Percentiles rank a stretch among this genome's conserved stretches.
phyloP scores from a whole-genome alignment of 1,140 invertebrate species.

The Medauroidea extradentata region DNA sequence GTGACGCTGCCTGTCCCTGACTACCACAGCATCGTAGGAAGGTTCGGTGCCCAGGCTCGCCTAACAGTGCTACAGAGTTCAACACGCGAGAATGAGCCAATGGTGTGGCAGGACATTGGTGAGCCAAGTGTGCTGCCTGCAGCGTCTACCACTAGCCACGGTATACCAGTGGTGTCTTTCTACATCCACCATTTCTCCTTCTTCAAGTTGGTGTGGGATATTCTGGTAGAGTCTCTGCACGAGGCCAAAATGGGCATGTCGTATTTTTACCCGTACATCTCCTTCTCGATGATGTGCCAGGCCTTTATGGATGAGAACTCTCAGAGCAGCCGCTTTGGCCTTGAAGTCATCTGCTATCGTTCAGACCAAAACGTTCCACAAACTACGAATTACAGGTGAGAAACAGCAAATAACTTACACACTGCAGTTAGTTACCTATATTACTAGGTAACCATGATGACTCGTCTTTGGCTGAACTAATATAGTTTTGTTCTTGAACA shows the following conservation, averaged over 20 bases:
- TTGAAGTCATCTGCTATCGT: conserved; percentile 35
- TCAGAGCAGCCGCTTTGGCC: conserved; percentile 29
- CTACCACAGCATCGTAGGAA: conserved; percentile 20
- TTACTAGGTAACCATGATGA: too few species aligned
- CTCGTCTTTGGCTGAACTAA: too few species aligned
- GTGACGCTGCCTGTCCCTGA: conserved; percentile 26
- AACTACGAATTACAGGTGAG: conserved; percentile 20
- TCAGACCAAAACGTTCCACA: conserved; percentile 28
- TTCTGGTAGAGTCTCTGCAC: conserved; percentile 22
- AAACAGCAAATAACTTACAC: too few species aligned
- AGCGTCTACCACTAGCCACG: neutral
- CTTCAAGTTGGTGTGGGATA: conserved; percentile 32
- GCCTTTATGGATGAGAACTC: conserved; percentile 34
- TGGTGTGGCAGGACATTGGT: conserved; percentile 23
- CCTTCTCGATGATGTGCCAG: conserved; percentile 38
- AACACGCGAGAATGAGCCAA: conserved; percentile 23
- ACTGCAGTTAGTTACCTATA: too few species aligned
- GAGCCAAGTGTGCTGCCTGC: conserved; percentile 1
- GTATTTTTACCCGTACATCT: conserved; percentile 31
- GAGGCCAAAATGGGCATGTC: conserved; percentile 30
- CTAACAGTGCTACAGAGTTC: conserved; percentile 26
- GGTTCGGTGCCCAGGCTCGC: conserved; percentile 6
- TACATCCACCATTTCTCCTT: conserved; percentile 32
- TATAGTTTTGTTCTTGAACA: too few species aligned
- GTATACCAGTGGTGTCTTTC: conserved; percentile 20